Percentiles rank a stretch among this genome's conserved stretches.
Evolutionary conservation across 2,113 vertebrate species (phyloP).

Genomic region (Ophiodon elongatus): DNA sequence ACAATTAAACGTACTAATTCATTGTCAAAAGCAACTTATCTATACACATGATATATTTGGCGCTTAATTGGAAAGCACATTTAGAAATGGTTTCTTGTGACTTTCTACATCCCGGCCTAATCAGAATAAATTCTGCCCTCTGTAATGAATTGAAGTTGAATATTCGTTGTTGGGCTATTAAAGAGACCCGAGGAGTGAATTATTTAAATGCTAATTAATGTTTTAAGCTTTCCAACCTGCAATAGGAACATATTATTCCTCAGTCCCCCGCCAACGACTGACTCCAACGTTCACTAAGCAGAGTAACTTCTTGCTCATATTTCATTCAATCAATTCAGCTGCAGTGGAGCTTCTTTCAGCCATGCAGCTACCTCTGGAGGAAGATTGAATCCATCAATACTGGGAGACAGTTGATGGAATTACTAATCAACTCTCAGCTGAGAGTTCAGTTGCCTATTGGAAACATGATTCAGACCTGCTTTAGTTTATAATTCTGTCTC

Average conservation of each 20-base stretch:
- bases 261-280: conserved; percentile 50
- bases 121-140: conserved; percentile 66
- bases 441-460: conserved; percentile 52
- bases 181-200: conserved; percentile 75
- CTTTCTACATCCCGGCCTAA: conserved; percentile 68
- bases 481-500: conserved; percentile 19
- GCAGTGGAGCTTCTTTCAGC: conserved; percentile 55
- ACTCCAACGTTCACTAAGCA: conserved; percentile 61
- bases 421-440: conserved; percentile 68
- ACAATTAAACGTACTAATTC: conserved; percentile 84
- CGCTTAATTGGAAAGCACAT: conserved; percentile 79
- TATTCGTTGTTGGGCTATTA: conserved; percentile 77
- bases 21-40: conserved; percentile 83
- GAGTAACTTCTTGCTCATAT: conserved; percentile 66
- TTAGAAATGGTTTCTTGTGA: conserved; percentile 70
- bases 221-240: conserved; percentile 78
- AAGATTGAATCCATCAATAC: conserved; percentile 77
- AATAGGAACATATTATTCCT: conserved; percentile 71
- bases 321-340: conserved; percentile 72
- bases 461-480: conserved; percentile 40
- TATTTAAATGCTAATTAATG: conserved; percentile 84
- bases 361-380: conserved; percentile 54
- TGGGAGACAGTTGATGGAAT: conserved; percentile 68
- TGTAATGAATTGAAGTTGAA: conserved; percentile 76
- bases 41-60: conserved; percentile 80